Percentiles rank a stretch among this genome's conserved stretches.
Evolutionary conservation across 1,140 invertebrate species (phyloP).

Genomic region (Spodoptera frugiperda): DNA sequence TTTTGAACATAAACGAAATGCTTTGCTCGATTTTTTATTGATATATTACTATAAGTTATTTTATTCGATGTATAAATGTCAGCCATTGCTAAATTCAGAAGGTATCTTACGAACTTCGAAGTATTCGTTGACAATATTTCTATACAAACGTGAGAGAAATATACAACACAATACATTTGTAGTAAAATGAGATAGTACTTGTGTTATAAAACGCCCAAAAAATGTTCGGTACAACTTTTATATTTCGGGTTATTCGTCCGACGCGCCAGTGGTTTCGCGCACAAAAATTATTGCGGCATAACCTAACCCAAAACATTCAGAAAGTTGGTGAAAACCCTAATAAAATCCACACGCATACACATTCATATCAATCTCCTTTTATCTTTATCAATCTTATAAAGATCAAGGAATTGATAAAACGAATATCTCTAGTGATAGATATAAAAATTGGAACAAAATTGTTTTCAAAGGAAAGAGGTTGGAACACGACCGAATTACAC

Average conservation of each 20-base stretch:
- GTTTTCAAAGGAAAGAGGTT: not conserved
- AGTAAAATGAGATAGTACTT: not conserved
- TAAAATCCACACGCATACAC: constrained; percentile 25
- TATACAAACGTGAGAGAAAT: not conserved
- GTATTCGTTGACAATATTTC: too few species aligned
- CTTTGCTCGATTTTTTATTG: too few species aligned
- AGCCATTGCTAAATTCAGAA: too few species aligned
- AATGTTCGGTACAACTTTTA: constrained; percentile 11
- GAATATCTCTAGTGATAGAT: constrained; percentile 1
- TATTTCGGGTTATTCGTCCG: constrained; percentile 9
- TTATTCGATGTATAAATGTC: too few species aligned
- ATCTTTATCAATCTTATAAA: constrained; percentile 26
- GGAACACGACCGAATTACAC: not conserved
- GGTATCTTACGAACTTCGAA: too few species aligned
- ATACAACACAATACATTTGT: not conserved
- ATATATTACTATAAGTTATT: too few species aligned
- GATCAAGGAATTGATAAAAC: constrained; percentile 28
- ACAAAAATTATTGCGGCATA: constrained; percentile 21
- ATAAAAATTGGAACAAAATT: not conserved
- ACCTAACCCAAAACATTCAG: constrained; percentile 16
- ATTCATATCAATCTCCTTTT: constrained; percentile 27
- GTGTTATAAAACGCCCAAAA: not conserved
- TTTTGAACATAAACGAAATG: too few species aligned
- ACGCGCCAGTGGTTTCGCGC: constrained; percentile 9
- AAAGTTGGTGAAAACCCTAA: constrained; percentile 18